These are phyloP conservation scores for Mythimna vitellina DNA, from an alignment of 2,888 invertebrate genomes.

Conservation along the genomic window DNA sequence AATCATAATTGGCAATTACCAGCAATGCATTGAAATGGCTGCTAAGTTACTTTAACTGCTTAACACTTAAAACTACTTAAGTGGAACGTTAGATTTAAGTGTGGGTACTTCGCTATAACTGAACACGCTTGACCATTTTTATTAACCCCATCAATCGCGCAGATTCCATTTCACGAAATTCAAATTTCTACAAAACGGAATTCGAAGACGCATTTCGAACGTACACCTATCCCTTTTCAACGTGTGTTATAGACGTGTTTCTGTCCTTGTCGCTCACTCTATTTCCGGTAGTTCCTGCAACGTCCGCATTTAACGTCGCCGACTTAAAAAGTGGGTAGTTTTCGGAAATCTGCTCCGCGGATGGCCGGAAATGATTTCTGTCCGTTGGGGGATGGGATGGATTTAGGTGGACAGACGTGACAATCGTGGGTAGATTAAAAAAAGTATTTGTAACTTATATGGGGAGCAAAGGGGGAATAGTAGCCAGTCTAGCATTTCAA, in stretches of 20 bases:
- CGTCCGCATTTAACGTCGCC: slow-evolving; percentile 83
- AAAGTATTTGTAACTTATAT: slow-evolving; percentile 38
- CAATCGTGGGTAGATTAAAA: slow-evolving; percentile 64
- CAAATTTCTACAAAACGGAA: slow-evolving; percentile 66
- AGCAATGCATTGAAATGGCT: slow-evolving; percentile 1
- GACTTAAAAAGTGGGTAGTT: slow-evolving; percentile 88
- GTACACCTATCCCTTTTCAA: slow-evolving; percentile 67
- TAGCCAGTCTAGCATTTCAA: slow-evolving; percentile 18
- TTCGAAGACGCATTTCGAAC: slow-evolving; percentile 52
- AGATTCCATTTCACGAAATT: slow-evolving; percentile 67
- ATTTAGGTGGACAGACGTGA: slow-evolving; percentile 67
- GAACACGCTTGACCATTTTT: slow-evolving; percentile 55
- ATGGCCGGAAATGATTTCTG: slow-evolving; percentile 88
- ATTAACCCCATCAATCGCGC: slow-evolving; percentile 57
- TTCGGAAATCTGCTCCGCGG: slow-evolving; percentile 82
- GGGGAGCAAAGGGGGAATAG: neutral
- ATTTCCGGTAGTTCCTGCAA: slow-evolving; percentile 86
- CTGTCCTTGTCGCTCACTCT: slow-evolving; percentile 84
- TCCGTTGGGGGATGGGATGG: slow-evolving; percentile 72
- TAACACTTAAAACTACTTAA: neutral
- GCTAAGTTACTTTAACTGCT: slow-evolving; percentile 13
- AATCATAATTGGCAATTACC: slow-evolving; percentile 38
- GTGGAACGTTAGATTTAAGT: slow-evolving; percentile 10
- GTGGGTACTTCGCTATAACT: neutral
- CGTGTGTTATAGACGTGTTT: slow-evolving; percentile 59